Conservation (phyloP, 1,140 invertebrate species). For the Drosophila ercepeae region DNA sequence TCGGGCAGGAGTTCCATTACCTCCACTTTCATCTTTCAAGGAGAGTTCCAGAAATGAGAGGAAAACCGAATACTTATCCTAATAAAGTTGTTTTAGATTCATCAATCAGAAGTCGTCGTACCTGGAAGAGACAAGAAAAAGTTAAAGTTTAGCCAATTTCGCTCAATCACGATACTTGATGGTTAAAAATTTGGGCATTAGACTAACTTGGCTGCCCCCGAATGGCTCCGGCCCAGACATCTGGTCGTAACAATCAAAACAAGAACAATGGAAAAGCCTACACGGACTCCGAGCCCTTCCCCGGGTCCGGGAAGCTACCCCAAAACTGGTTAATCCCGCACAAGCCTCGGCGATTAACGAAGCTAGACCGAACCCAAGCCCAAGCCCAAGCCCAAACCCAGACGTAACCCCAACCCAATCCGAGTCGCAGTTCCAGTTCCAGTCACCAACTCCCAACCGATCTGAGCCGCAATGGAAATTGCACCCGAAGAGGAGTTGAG, state of each 20-base stretch:
- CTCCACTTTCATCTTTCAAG: conserved; percentile 43
- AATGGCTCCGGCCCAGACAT: conserved; percentile 50
- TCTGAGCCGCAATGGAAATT: conserved; percentile 57
- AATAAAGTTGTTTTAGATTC: neutral
- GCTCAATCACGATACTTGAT: neutral
- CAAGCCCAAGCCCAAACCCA: conserved; percentile 19
- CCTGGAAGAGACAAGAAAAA: conserved; percentile 31
- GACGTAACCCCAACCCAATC: neutral
- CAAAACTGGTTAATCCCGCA: conserved; percentile 60
- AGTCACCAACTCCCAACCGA: conserved; percentile 30
- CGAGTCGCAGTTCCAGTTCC: neutral
- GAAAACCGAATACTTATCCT: conserved; percentile 1
- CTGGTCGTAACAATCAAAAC: conserved; percentile 67
- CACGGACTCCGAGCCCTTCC: neutral
- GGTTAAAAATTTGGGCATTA: neutral
- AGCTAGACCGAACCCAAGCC: conserved; percentile 12
- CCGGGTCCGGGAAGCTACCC: conserved; percentile 1
- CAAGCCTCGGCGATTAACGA: conserved; percentile 64
- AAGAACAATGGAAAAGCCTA: conserved; percentile 54
- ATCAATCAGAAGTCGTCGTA: conserved; percentile 10
- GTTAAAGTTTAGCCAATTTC: neutral
- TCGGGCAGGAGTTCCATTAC: conserved; percentile 7
- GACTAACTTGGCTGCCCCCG: neutral
- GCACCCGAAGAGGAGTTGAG: conserved; percentile 61
- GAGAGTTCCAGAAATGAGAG: no score